Evolutionary conservation across 2,888 invertebrate species (phyloP), one percentile per base, ranked within the genome.

Genomic region (Eupithecia insigniata): DNA sequence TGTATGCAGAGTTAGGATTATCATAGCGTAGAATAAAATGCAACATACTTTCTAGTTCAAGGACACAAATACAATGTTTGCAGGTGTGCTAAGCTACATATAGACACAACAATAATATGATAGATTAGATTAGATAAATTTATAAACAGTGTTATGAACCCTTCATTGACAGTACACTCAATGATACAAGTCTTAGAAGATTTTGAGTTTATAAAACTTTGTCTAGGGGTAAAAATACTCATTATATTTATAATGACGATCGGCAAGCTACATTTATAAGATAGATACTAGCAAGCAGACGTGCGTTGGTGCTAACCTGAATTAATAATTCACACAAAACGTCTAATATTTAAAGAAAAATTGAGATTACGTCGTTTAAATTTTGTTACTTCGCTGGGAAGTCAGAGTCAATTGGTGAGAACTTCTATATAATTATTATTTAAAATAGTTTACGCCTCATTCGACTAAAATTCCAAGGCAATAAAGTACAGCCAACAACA

Each of bases 401-500:
- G 60, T 30, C 8, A 30, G 8, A 30, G 60, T 18, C 60, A 60
- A 60, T 60, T 2, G 30, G 60, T 30, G 28, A 30, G 60, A 60
- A 60, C 30, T 30, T 18, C 28, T n/a, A 43, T n/a, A 22, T n/a
- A n/a, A n/a, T n/a, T n/a, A n/a, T 32, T 46, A 46, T 65, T 70
- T 60, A 26, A 51, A 66, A 64, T 3, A 30, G 16, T 69, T 64
- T 61, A 70, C 51, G 70, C 68, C 62, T 71, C 73, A 68, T 73
- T 73, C 65, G 58, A 70, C 55, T 71, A 72, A 71, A 76, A 78
- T 73, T 70, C 72, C 73, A 76, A 71, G 77, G 77, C 78, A 78
- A 78, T 74, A 66, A 73, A 73, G 67, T 72, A 71, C 75, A 76
- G 66, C 68, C 76, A 76, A 70, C 80, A 75, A 76, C 74, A 79